phyloP scores from a whole-genome alignment of 2,113 vertebrate genomes.

The Pongo abelii region DNA sequence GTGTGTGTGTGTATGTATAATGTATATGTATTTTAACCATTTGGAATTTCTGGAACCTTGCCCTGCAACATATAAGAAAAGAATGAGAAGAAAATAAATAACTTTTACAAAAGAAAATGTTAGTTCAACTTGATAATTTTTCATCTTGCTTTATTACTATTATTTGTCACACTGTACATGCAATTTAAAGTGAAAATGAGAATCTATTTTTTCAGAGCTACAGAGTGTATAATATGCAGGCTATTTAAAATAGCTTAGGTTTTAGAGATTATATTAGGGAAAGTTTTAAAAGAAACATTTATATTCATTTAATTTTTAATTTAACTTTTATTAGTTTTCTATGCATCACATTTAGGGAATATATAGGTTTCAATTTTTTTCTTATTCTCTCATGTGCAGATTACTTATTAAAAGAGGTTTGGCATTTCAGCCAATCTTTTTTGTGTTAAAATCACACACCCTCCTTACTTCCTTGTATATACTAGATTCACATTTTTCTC shows the following conservation, averaged over 20 bases:
- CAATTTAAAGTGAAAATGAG: slow-evolving; percentile 80
- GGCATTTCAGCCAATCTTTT: neutral
- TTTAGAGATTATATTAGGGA: slow-evolving; percentile 32
- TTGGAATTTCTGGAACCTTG: neutral
- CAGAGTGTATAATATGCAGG: neutral
- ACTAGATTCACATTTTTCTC: neutral
- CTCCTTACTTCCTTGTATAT: neutral
- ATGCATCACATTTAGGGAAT: neutral
- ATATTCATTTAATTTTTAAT: slow-evolving; percentile 41
- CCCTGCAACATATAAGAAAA: neutral
- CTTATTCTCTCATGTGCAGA: neutral
- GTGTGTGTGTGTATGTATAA: accelerated
- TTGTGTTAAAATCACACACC: neutral
- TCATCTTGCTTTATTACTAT: slow-evolving; percentile 84
- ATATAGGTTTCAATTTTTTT: neutral
- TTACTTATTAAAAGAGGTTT: neutral
- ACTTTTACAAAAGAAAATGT: neutral
- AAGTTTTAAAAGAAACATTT: slow-evolving; percentile 23
- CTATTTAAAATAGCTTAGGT: neutral
- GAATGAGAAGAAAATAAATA: neutral
- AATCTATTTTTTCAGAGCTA: neutral
- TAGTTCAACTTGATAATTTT: slow-evolving; percentile 84
- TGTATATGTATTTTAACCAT: neutral
- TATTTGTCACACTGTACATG: slow-evolving; percentile 82
- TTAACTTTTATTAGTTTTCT: neutral